phyloP scores from a whole-genome alignment of 2,888 invertebrate genomes.

The Oscheius sp. region DNA sequence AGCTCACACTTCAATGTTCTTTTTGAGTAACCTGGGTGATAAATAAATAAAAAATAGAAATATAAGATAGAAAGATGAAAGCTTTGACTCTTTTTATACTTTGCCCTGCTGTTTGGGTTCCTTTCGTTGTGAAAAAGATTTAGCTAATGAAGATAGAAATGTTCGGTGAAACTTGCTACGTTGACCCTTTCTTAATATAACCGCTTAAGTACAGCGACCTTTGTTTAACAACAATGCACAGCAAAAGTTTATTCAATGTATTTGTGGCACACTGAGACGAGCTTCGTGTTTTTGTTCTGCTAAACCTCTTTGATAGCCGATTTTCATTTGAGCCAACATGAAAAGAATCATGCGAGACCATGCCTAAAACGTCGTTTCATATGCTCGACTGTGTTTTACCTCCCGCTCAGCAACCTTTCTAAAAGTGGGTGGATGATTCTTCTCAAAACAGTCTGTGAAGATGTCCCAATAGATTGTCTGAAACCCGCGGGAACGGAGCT shows the following conservation, averaged over 20 bases:
- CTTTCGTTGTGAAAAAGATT: too few relatives aligned
- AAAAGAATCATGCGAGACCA: conserved; percentile 58
- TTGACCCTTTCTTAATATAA: not conserved
- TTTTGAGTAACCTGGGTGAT: too few relatives aligned
- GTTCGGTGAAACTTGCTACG: not conserved
- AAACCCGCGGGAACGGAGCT: conserved; percentile 43
- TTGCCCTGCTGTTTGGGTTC: too few relatives aligned
- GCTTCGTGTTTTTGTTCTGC: conserved; percentile 28
- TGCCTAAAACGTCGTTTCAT: conserved; percentile 36
- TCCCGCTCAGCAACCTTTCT: conserved; percentile 42
- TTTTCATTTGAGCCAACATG: conserved; percentile 59
- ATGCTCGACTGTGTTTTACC: conserved; percentile 10
- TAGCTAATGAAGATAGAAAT: too few relatives aligned
- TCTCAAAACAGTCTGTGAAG: conserved; percentile 57
- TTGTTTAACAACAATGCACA: not conserved
- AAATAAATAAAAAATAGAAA: too few relatives aligned
- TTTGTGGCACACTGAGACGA: conserved; percentile 32
- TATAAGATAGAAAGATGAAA: too few relatives aligned
- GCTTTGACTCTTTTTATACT: too few relatives aligned
- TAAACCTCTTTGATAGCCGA: conserved; percentile 48
- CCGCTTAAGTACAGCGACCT: not conserved
- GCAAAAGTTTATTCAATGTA: conserved; percentile 15
- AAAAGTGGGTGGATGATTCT: conserved; percentile 54
- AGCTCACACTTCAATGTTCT: too few relatives aligned
- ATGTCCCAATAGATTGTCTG: conserved; percentile 58